Evolutionary conservation across 1,140 invertebrate genomes (phyloP).

Genomic region (Eupeodes corollae): DNA sequence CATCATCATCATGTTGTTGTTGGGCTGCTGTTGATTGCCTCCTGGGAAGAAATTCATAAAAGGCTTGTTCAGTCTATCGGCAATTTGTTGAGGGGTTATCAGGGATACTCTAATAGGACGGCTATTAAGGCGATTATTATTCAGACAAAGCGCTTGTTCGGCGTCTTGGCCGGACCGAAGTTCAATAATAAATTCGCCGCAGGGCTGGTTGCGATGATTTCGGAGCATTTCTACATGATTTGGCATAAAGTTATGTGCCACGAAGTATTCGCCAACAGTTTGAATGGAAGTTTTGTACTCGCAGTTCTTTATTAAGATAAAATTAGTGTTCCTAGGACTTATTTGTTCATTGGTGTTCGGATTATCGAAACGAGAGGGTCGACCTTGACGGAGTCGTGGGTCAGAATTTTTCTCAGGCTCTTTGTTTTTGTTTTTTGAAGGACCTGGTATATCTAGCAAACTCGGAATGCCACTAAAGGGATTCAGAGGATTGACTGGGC

Average conservation of each 20-base stretch:
- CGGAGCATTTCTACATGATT: conserved; percentile 66
- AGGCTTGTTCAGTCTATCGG: conserved; percentile 27
- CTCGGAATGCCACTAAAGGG: conserved; percentile 2
- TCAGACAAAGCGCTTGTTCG: conserved; percentile 48
- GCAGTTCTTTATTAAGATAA: conserved; percentile 62
- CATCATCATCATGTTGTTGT: neutral
- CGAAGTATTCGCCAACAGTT: conserved; percentile 71
- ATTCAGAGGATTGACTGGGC: neutral
- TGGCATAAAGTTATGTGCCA: conserved; percentile 61
- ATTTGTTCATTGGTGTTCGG: conserved; percentile 10
- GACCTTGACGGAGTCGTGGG: conserved; percentile 29
- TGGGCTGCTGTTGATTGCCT: conserved; percentile 9
- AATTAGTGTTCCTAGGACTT: conserved; percentile 26
- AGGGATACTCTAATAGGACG: conserved; percentile 53
- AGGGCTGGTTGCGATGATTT: conserved; percentile 52
- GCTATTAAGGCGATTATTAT: conserved; percentile 57
- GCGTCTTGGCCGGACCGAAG: conserved; percentile 60
- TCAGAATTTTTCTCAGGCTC: conserved; percentile 14
- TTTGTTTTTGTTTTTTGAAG: neutral
- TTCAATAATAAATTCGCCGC: conserved; percentile 78
- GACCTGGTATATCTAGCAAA: conserved; percentile 2
- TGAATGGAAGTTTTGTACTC: conserved; percentile 59
- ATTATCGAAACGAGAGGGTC: conserved; percentile 20
- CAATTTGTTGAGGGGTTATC: conserved; percentile 51
- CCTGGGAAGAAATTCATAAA: conserved; percentile 31